Evolutionary conservation across 2,797 vertebrate species (phyloP), one percentile per base, ranked within the genome.

Genomic region (Coracias cyanogaster): DNA sequence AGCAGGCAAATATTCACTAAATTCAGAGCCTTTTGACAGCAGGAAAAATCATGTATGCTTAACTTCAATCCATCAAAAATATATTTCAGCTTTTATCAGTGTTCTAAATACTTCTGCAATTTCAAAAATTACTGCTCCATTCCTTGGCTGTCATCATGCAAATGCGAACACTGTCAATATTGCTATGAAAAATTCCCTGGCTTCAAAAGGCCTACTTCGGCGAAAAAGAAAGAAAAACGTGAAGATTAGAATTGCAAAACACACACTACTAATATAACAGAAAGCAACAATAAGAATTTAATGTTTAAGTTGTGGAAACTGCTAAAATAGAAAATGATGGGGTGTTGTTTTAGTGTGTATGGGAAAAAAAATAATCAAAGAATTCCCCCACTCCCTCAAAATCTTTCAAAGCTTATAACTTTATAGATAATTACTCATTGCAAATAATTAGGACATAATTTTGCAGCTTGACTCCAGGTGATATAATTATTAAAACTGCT

Each of bases 181-280:
- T 98, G 98, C 98, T 99, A 99, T 99, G 99, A 99, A 99, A 99
- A 99, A 99, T 99, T 98, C 98, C 97, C 97, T 89, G 95, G 98
- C 99, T 99, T 99, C 99, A 99, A 99, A 99, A 99, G 98, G 98
- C 98, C 98, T 99, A 98, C 98, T 99, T 98, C 98, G 95, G 98
- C 98, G 98, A 98, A 98, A 98, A 98, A 99, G 99, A 98, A 98
- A 99, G 98, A 98, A 98, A 98, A 98, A 98, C 55, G 98, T 98
- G 99, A 99, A 99, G 98, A 99, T 99, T 99, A 99, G 99, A 99
- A 99, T 99, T 99, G 99, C 99, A 99, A 99, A 99, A 99, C 98
- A 99, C 98, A 99, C 99, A 97, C 97, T 97, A 97, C 97, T 98
- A 98, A 98, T 97, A 96, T 97, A 98, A 98, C 97, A 96, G 97